These are phyloP conservation scores for Salvelinus sp. DNA, from an alignment of 2,113 vertebrate species.

Conservation along the genomic window DNA sequence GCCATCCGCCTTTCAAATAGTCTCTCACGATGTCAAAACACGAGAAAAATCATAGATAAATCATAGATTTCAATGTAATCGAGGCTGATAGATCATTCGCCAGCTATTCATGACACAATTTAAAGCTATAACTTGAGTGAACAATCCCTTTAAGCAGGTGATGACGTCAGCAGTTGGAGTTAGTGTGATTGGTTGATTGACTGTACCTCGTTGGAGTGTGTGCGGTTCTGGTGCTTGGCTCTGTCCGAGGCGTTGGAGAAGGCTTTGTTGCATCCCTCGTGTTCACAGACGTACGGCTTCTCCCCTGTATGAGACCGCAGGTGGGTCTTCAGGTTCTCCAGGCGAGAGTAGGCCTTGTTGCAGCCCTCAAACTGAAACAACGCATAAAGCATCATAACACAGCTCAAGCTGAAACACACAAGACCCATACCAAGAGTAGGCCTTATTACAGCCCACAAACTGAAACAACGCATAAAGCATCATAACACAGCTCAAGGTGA, in stretches of 20 bases:
- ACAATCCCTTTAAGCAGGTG: too few species aligned
- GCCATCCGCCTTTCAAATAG: neutral
- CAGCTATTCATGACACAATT: too few species aligned
- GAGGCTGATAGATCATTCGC: too few species aligned
- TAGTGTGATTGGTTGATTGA: too few species aligned
- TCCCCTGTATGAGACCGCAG: constrained; percentile 94
- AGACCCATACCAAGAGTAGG: constrained; percentile 78
- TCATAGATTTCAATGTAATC: too few species aligned
- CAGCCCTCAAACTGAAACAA: constrained; percentile 91
- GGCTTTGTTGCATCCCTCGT: constrained; percentile 96
- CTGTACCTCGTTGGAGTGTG: constrained; percentile 93
- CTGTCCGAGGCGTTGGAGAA: constrained; percentile 97
- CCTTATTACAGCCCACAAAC: constrained; percentile 95
- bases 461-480: constrained; percentile 51
- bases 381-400: constrained; percentile 2
- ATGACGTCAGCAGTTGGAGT: too few species aligned
- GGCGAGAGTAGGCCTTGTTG: constrained; percentile 95
- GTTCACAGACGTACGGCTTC: constrained; percentile 96
- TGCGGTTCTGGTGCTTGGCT: constrained; percentile 96
- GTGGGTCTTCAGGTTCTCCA: constrained; percentile 97
- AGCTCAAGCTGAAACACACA: neutral
- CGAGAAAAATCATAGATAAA: neutral
- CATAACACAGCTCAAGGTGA: neutral
- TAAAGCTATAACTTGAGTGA: too few species aligned
- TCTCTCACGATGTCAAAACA: neutral